Conservation (phyloP, 2,113 vertebrate genomes). For the Thymallus thymallus region DNA sequence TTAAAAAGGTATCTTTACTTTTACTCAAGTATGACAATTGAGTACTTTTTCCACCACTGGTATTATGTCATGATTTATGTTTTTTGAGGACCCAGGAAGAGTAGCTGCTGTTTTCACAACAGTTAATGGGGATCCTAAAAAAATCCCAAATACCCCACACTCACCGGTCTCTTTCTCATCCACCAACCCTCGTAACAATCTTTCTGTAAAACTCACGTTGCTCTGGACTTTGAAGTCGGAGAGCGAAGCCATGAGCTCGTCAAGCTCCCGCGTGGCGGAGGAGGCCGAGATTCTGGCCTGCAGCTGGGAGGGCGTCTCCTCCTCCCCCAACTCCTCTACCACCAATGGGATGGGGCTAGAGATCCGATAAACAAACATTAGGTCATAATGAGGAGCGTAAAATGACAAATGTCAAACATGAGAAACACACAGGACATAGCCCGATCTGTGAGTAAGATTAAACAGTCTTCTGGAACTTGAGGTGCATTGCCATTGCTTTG, state of each 20-base stretch:
- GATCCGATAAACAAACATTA: background rate
- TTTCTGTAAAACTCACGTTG: conserved; percentile 62
- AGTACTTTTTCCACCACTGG: too few species aligned
- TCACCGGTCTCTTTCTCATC: too few species aligned
- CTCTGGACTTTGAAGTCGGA: conserved; percentile 92
- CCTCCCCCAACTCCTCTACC: conserved; percentile 73
- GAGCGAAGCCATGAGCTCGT: conserved; percentile 96
- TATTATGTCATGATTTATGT: too few species aligned
- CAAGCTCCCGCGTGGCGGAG: conserved; percentile 91
- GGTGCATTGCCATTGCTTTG: too few species aligned
- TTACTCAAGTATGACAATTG: too few species aligned
- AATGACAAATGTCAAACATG: background rate
- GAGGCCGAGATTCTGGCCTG: conserved; percentile 94
- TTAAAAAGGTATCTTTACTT: too few species aligned
- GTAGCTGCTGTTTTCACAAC: too few species aligned
- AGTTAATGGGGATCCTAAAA: too few species aligned
- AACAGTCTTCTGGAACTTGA: background rate
- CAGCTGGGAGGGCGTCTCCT: conserved; percentile 81
- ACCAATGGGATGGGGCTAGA: conserved; percentile 81
- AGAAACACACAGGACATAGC: background rate
- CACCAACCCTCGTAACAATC: background rate
- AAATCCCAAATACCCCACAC: background rate
- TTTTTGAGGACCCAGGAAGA: too few species aligned
- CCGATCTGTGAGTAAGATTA: background rate
- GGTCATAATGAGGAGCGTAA: background rate